Percentiles rank a stretch among this genome's conserved stretches.
Conservation (phyloP, 2,888 invertebrate species). For the Loripinus fragilis region DNA sequence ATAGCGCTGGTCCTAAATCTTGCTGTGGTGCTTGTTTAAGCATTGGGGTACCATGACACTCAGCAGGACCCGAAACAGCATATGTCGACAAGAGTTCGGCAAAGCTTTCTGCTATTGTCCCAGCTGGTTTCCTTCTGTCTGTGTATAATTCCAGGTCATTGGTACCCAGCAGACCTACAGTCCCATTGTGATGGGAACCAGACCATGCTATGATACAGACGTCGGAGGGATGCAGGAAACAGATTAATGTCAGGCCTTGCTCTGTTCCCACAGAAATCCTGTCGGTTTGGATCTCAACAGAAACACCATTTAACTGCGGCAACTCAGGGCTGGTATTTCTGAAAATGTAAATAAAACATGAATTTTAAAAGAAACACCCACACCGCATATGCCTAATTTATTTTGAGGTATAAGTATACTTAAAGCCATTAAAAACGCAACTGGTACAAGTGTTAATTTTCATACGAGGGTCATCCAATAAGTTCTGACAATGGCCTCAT, state of each 20-base stretch:
- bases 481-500: too few relatives aligned
- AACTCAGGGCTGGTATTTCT: neutral
- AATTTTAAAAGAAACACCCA: too few relatives aligned
- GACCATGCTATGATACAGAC: conserved; percentile 5
- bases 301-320: neutral
- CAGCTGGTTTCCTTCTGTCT: conserved; percentile 50
- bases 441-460: too few relatives aligned
- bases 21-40: neutral
- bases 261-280: neutral
- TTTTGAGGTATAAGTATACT: too few relatives aligned
- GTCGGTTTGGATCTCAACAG: neutral
- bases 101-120: conserved; percentile 21
- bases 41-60: conserved; percentile 5
- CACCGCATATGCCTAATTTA: too few relatives aligned
- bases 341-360: neutral
- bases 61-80: conserved; percentile 27
- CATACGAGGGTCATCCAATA: too few relatives aligned
- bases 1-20: too few relatives aligned
- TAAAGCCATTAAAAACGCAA: too few relatives aligned
- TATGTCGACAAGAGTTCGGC: conserved; percentile 20
- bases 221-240: neutral
- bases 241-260: conserved; percentile 1
- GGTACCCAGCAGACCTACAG: conserved; percentile 65
- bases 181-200: conserved; percentile 42
- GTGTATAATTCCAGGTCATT: conserved; percentile 57